These are phyloP conservation scores for Uropetala carovei DNA, from an alignment of 2,888 invertebrate species.

Conservation along the genomic window DNA sequence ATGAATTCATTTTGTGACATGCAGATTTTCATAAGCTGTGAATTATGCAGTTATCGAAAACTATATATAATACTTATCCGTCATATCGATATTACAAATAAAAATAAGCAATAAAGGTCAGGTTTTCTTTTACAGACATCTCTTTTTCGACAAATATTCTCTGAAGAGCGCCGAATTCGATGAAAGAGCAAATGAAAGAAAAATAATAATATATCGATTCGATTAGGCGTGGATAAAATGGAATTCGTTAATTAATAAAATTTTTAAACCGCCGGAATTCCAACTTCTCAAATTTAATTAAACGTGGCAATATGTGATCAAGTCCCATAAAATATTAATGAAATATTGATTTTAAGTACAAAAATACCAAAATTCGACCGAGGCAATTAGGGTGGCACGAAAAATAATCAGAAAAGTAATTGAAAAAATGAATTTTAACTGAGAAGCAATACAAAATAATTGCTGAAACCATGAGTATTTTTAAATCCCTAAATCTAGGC, in stretches of 20 bases:
- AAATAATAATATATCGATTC: constrained; percentile 14
- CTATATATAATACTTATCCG: no score
- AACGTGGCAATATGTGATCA: neutral
- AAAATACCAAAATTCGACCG: neutral
- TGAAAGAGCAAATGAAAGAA: neutral
- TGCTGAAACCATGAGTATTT: no score
- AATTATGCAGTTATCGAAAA: no score
- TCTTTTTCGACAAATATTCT: no score
- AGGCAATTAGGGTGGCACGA: neutral
- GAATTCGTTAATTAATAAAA: neutral
- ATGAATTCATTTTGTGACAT: no score
- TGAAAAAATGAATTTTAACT: no score
- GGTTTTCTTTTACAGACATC: no score
- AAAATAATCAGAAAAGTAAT: neutral
- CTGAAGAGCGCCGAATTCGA: neutral
- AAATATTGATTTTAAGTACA: neutral
- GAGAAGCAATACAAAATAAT: no score
- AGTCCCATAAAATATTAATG: neutral
- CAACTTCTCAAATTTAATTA: neutral
- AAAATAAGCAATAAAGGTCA: no score
- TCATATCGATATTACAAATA: no score
- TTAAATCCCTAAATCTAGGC: no score
- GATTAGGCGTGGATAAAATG: neutral
- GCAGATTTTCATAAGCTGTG: no score
- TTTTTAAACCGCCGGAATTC: neutral